Conservation (phyloP, 2,888 invertebrate species). For the Pyralis farinalis region DNA sequence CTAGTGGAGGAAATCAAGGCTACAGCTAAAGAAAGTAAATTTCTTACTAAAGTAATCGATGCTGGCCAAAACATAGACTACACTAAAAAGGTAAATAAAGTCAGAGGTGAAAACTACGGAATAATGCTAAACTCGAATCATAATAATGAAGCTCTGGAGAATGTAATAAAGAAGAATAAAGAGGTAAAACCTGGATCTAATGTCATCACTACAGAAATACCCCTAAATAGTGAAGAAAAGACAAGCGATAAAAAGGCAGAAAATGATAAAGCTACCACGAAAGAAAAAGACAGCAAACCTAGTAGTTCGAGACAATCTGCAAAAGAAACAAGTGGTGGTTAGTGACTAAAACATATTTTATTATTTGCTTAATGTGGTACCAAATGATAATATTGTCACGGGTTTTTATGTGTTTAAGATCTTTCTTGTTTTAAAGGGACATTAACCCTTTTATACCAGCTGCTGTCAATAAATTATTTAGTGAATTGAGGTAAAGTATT, state of each 20-base stretch:
- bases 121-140: neutral
- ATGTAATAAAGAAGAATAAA: constrained; percentile 28
- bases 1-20: constrained; percentile 19
- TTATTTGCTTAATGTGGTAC: too few relatives aligned
- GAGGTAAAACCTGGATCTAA: constrained; percentile 27
- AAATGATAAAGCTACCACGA: constrained; percentile 14
- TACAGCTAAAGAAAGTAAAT: constrained; percentile 16
- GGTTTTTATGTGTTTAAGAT: too few relatives aligned
- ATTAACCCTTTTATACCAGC: too few relatives aligned
- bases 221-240: constrained; percentile 18
- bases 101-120: constrained; percentile 19
- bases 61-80: constrained; percentile 43
- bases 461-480: too few relatives aligned
- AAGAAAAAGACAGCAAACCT: constrained; percentile 18
- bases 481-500: too few relatives aligned
- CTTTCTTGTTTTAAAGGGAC: too few relatives aligned
- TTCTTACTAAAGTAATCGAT: constrained; percentile 27
- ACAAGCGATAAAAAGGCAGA: constrained; percentile 14
- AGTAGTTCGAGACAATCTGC: constrained; percentile 14
- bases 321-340: constrained; percentile 27
- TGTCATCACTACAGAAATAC: constrained; percentile 10
- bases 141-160: constrained; percentile 30
- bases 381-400: too few relatives aligned
- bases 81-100: constrained; percentile 38
- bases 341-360: too few relatives aligned